These are phyloP conservation scores for Baronia brevicornis DNA, from an alignment of 2,888 invertebrate species.

Conservation along the genomic window DNA sequence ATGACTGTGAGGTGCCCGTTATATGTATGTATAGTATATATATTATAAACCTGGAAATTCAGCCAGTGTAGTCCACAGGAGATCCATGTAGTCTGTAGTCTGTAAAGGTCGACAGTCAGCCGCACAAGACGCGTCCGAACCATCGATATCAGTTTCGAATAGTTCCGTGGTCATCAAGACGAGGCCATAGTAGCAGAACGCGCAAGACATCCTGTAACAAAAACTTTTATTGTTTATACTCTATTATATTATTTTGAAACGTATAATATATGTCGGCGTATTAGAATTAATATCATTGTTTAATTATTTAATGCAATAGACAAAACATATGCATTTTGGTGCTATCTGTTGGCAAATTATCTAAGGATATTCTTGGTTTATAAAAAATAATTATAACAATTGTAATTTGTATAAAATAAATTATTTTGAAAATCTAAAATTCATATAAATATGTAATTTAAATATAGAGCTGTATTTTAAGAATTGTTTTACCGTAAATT, in stretches of 20 bases:
- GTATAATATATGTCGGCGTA: not conserved
- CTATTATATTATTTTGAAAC: not conserved
- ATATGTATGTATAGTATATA: not conserved
- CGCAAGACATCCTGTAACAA: conserved; percentile 87
- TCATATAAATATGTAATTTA: too few species aligned
- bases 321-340: too few species aligned
- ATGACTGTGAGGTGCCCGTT: too few species aligned
- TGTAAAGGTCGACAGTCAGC: conserved; percentile 83
- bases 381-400: too few species aligned
- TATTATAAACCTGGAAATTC: conserved; percentile 89
- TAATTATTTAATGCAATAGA: too few species aligned
- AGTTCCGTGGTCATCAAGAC: conserved; percentile 96
- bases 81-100: conserved; percentile 92
- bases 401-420: too few species aligned
- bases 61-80: conserved; percentile 94
- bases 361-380: too few species aligned
- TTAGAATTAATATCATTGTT: not conserved
- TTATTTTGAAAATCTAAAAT: too few species aligned
- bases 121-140: conserved; percentile 70
- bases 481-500: too few species aligned
- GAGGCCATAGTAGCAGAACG: conserved; percentile 96
- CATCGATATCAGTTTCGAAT: conserved; percentile 78
- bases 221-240: not conserved
- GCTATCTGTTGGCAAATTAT: too few species aligned
- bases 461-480: too few species aligned